A percentile compares a stretch with the other conserved stretches of the same genome.
These are phyloP conservation scores for Phyllostomus hastatus DNA, from an alignment of 2,113 vertebrate genomes.

Conservation along the genomic window DNA sequence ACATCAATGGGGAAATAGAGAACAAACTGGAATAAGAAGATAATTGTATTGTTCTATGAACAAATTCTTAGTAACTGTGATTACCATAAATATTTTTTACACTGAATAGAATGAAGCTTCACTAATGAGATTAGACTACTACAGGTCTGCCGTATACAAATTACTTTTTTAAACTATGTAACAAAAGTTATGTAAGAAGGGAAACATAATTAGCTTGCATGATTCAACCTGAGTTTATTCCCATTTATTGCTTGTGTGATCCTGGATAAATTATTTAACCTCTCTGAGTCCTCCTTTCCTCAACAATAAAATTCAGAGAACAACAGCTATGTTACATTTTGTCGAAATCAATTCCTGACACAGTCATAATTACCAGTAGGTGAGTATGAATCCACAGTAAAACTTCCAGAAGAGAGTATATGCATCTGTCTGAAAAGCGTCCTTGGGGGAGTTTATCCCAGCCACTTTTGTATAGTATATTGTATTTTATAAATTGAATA, in stretches of 20 bases:
- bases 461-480: background rate
- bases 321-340: background rate
- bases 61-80: conserved; percentile 6
- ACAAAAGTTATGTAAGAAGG: background rate
- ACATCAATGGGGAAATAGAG: background rate
- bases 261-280: background rate
- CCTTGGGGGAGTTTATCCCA: conserved; percentile 47
- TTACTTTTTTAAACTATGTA: background rate
- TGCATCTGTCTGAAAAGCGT: conserved; percentile 39
- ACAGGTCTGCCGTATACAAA: background rate
- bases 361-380: background rate
- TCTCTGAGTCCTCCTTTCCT: background rate
- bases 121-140: background rate
- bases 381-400: conserved; percentile 44
- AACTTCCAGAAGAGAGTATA: conserved; percentile 28
- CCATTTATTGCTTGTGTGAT: background rate
- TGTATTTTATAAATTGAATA: conserved; percentile 51
- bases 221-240: background rate
- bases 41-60: background rate
- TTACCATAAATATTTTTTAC: background rate
- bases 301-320: background rate
- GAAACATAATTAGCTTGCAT: background rate
- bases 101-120: background rate
- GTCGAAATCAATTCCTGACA: background rate
- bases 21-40: background rate